A percentile compares a stretch with the other conserved stretches of the same genome.
Evolutionary conservation across 2,888 invertebrate genomes (phyloP).

Genomic region (Aphodius sticticus): DNA sequence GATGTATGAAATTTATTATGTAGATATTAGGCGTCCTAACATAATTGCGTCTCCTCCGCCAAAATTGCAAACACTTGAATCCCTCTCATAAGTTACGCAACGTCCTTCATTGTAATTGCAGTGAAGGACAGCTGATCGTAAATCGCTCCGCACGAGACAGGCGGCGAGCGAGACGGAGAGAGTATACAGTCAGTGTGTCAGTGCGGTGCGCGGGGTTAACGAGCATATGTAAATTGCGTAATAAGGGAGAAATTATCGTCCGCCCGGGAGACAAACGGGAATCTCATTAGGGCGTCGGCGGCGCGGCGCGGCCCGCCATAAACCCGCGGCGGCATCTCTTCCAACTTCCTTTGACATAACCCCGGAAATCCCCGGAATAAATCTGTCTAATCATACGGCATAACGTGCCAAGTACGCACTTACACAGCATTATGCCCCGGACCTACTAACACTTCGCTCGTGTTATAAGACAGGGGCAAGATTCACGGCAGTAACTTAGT

Average conservation of each 20-base stretch:
- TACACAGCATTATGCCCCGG: constrained; percentile 56
- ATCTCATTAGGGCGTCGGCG: constrained; percentile 52
- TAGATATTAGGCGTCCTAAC: too few species aligned
- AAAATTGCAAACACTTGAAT: background rate
- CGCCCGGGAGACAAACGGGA: constrained; percentile 51
- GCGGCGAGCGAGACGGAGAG: background rate
- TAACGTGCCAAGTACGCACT: constrained; percentile 59
- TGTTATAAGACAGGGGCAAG: constrained; percentile 48
- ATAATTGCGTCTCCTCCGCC: background rate
- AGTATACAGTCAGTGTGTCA: background rate
- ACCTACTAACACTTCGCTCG: constrained; percentile 40
- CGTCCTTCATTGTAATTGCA: background rate
- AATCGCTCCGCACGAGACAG: background rate
- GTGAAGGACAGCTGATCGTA: background rate
- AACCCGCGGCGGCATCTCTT: constrained; percentile 45
- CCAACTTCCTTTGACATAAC: constrained; percentile 55
- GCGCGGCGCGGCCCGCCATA: constrained; percentile 47
- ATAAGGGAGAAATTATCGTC: constrained; percentile 54
- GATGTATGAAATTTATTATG: too few species aligned
- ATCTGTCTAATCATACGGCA: constrained; percentile 59
- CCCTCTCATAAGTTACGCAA: too few species aligned
- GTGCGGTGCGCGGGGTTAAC: constrained; percentile 30
- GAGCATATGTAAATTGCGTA: constrained; percentile 55
- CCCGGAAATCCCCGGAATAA: constrained; percentile 58
- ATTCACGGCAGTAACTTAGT: constrained; percentile 45